These are phyloP conservation scores for Macrochelys suwanniensis DNA, from an alignment of 2,797 vertebrate genomes.

Conservation along the genomic window DNA sequence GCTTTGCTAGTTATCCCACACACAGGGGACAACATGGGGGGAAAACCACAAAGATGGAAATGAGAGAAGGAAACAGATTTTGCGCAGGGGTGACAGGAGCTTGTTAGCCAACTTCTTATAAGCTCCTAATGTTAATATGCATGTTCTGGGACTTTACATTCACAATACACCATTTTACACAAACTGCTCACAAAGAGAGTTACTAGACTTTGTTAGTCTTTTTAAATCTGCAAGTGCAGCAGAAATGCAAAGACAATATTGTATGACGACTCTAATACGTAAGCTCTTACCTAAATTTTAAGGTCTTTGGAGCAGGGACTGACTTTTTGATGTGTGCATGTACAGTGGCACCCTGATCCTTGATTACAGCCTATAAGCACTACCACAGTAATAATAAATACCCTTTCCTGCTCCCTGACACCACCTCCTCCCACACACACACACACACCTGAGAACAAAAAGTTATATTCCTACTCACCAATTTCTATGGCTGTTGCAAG, in stretches of 20 bases:
- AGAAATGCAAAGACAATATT: background rate
- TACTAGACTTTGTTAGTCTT: background rate
- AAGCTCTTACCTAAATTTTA: background rate
- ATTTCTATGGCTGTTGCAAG: background rate
- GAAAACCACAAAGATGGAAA: background rate
- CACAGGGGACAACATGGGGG: background rate
- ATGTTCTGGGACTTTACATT: background rate
- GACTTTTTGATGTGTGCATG: background rate
- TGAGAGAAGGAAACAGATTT: background rate
- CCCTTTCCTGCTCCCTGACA: background rate
- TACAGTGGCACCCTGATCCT: background rate
- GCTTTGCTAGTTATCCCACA: background rate
- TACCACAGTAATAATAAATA: background rate
- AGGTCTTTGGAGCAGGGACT: background rate
- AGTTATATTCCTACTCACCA: background rate
- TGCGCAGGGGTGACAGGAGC: background rate
- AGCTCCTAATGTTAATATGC: background rate
- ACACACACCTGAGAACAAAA: background rate
- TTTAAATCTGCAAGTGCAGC: background rate
- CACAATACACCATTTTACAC: background rate
- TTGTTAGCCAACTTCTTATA: background rate
- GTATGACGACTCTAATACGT: background rate
- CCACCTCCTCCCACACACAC: too few relatives aligned
- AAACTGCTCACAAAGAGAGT: background rate
- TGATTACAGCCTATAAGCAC: background rate